phyloP scores from a whole-genome alignment of 2,888 invertebrate species.

The Heliconius erato region DNA sequence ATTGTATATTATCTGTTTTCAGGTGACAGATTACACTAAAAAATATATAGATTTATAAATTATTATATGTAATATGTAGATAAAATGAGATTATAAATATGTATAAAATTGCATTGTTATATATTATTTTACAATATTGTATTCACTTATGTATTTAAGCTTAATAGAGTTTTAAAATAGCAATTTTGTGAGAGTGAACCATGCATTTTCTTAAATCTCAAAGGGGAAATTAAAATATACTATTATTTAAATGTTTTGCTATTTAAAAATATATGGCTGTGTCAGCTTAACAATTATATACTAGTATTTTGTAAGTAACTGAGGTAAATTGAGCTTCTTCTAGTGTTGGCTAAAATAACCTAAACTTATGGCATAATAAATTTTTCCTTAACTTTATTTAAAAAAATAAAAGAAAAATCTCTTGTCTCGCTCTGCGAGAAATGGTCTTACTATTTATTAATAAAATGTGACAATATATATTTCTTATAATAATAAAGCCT shows the following conservation, averaged over 20 bases:
- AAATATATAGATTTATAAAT: constrained; percentile 9
- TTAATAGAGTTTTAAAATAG: not conserved
- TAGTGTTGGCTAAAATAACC: not conserved
- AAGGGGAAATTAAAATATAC: not conserved
- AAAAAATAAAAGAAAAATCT: not conserved
- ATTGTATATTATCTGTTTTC: not conserved
- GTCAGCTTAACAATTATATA: not conserved
- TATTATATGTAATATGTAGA: constrained; percentile 27
- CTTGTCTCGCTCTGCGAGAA: constrained; percentile 3
- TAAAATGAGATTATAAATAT: constrained; percentile 37
- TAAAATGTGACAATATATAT: constrained; percentile 24
- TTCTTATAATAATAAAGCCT: constrained; percentile 8
- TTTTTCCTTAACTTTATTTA: too few species aligned
- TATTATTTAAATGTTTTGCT: not conserved
- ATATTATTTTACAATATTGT: constrained; percentile 25
- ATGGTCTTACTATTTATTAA: constrained; percentile 1
- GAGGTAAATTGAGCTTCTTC: constrained; percentile 3
- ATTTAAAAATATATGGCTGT: not conserved
- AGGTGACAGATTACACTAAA: not conserved
- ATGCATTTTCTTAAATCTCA: constrained; percentile 1
- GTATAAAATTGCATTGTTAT: constrained; percentile 31
- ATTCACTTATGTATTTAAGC: constrained; percentile 12
- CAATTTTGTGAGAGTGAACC: not conserved
- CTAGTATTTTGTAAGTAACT: not conserved
- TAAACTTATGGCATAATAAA: not conserved